Percentiles rank a stretch among this genome's conserved stretches.
Evolutionary conservation across 2,113 vertebrate genomes (phyloP).

Genomic region (Peucedramus taeniatus): DNA sequence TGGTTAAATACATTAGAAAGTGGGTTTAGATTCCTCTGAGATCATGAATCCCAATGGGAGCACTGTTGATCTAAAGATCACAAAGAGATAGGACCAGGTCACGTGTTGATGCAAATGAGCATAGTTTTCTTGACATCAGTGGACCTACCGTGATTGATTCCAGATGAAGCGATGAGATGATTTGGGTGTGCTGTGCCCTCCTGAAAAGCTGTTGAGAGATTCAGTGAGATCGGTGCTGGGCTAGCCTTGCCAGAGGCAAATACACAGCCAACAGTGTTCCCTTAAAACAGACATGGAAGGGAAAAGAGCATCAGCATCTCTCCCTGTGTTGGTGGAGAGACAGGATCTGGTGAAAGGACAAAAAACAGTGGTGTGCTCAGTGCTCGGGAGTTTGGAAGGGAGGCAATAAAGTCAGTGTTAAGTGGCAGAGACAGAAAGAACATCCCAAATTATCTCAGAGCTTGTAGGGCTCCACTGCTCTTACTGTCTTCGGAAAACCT

Average conservation of each 20-base stretch:
- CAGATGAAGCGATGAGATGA: slow-evolving; percentile 52
- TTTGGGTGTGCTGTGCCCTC: neutral
- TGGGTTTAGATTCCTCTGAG: neutral
- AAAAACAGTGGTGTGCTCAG: neutral
- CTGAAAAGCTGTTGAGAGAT: slow-evolving; percentile 49
- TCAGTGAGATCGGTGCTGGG: neutral
- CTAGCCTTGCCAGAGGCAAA: neutral
- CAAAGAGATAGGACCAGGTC: slow-evolving; percentile 14
- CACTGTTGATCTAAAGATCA: slow-evolving; percentile 22
- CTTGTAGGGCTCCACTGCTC: neutral
- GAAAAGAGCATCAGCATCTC: neutral
- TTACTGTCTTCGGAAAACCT: neutral
- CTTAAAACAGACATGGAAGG: neutral
- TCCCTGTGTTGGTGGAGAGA: neutral
- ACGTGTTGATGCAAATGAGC: slow-evolving; percentile 46
- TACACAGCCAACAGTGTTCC: accelerated
- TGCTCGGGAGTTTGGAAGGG: neutral
- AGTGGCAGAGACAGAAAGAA: neutral
- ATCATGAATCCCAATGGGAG: neutral
- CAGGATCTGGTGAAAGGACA: neutral
- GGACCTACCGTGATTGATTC: slow-evolving; percentile 53
- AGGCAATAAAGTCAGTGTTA: neutral
- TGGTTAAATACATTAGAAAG: neutral
- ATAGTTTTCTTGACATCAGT: slow-evolving; percentile 45
- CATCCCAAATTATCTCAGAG: neutral